phyloP scores from a whole-genome alignment of 2,888 invertebrate genomes.

The Ophraella communa region DNA sequence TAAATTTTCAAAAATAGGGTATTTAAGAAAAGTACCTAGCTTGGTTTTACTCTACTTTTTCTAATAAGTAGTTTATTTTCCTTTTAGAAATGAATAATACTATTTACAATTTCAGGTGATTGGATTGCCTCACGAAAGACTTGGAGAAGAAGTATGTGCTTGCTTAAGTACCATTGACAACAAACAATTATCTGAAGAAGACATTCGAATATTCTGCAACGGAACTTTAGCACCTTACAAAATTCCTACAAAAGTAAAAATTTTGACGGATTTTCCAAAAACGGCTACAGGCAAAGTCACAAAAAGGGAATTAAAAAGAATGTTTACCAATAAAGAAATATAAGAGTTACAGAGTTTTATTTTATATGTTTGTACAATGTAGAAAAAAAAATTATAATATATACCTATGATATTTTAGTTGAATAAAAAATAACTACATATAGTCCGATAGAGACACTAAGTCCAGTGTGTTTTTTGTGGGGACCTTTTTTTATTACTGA shows the following conservation, averaged over 20 bases:
- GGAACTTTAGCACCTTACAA: slow-evolving; percentile 81
- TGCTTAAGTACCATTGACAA: slow-evolving; percentile 68
- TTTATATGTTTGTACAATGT: too few species aligned
- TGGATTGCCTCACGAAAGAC: slow-evolving; percentile 76
- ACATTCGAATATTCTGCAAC: slow-evolving; percentile 68
- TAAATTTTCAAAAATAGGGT: too few species aligned
- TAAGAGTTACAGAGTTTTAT: neutral
- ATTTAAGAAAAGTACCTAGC: too few species aligned
- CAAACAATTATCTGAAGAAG: slow-evolving; percentile 63
- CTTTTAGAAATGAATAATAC: neutral
- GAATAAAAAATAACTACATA: too few species aligned
- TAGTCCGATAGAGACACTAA: too few species aligned
- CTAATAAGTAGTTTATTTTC: too few species aligned
- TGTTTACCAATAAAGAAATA: slow-evolving; percentile 15
- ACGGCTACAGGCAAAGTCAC: slow-evolving; percentile 86
- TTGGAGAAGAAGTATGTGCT: slow-evolving; percentile 81
- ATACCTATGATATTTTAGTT: too few species aligned
- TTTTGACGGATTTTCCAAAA: slow-evolving; percentile 76
- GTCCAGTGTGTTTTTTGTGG: too few species aligned
- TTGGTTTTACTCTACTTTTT: too few species aligned
- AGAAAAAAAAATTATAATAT: too few species aligned
- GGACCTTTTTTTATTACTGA: too few species aligned
- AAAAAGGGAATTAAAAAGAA: slow-evolving; percentile 65
- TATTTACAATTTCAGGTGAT: slow-evolving; percentile 63
- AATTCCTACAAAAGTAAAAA: slow-evolving; percentile 75